Evolutionary conservation across 1,140 invertebrate genomes (phyloP), one percentile per base, ranked within the genome.

Genomic region (Aphaenogaster floridana): DNA sequence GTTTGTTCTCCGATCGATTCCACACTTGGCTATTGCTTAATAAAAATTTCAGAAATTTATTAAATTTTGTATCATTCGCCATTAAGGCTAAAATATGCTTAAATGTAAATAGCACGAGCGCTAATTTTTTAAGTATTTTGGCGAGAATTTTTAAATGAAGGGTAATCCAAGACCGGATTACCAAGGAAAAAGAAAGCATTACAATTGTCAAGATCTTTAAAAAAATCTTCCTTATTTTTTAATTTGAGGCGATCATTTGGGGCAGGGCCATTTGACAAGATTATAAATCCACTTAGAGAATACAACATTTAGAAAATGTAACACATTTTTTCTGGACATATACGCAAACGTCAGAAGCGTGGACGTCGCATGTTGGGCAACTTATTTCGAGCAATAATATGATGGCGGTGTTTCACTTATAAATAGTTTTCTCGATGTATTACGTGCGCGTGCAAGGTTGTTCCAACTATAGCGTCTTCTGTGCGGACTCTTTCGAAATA

Each of bases 361-460:
- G 34, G 36, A 77, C 76, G 64, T 57, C 17, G 59, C 59, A 74
- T 77, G 50, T 84, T 57, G 61, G 45, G 48, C 42, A 89, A 87
- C 42, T 91, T 91, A 91, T 91, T 91, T 91, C 63, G 48, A 57
- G 79, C 63, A 91, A 91, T 91, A 91, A 91, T 91, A 90, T n/a
- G 61, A 45, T 79, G 74, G 68, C 66, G 80, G 42, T 88, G 57
- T 89, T 85, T 71, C 78, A 64, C 45, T 89, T 91, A 91, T 91
- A 91, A 91, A 91, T 91, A 91, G 90, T 91, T 91, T 91, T 89
- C 28, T 28, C 79, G 36, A 87, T 89, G 77, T 91, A 85, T 91
- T 91, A 89, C 88, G 80, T 91, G 34, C 80, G 80, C 84, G 87
- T 76, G 85, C 89, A 91, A 91, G 90, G 89, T 91, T 91, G 79